A percentile compares a stretch with the other conserved stretches of the same genome.
Conservation (phyloP, 2,797 vertebrate genomes). For the Antennarius maculatus region DNA sequence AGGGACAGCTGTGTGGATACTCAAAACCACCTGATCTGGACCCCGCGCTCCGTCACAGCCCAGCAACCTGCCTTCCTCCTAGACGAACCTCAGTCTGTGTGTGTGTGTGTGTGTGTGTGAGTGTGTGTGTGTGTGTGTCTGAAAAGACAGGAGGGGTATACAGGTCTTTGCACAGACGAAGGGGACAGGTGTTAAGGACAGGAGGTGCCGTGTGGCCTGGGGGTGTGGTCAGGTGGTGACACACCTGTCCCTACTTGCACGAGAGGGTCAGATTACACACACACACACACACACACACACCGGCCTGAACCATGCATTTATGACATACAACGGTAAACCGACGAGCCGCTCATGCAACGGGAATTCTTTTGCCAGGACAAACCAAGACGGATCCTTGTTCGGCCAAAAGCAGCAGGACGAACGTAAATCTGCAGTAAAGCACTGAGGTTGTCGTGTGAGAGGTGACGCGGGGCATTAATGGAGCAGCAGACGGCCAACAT, state of each 20-base stretch:
- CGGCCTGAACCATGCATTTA: constrained; percentile 64
- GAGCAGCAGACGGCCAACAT: constrained; percentile 3
- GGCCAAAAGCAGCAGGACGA: constrained; percentile 39
- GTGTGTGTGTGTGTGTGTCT: not conserved
- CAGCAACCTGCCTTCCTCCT: constrained; percentile 65
- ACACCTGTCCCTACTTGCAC: constrained; percentile 79
- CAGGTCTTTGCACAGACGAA: constrained; percentile 65
- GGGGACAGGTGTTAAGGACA: constrained; percentile 83
- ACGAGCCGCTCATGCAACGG: constrained; percentile 34
- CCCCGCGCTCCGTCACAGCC: constrained; percentile 56
- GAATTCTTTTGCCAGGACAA: constrained; percentile 43
- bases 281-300: constrained; percentile 46
- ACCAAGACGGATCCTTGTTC: constrained; percentile 14
- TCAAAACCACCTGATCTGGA: constrained; percentile 55
- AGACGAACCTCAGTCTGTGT: constrained; percentile 24
- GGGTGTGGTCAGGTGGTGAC: constrained; percentile 80
- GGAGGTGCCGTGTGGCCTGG: constrained; percentile 78
- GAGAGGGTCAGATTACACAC: constrained; percentile 71
- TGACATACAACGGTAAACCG: constrained; percentile 57
- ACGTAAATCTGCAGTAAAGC: constrained; percentile 17
- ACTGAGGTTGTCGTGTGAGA: constrained; percentile 24
- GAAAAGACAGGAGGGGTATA: constrained; percentile 28
- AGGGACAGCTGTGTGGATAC: constrained; percentile 72
- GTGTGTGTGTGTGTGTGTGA: constrained; percentile 20
- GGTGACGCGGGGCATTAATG: constrained; percentile 7